These are phyloP conservation scores for Glareola pratincola DNA, from an alignment of 2,113 vertebrate genomes.

Conservation along the genomic window DNA sequence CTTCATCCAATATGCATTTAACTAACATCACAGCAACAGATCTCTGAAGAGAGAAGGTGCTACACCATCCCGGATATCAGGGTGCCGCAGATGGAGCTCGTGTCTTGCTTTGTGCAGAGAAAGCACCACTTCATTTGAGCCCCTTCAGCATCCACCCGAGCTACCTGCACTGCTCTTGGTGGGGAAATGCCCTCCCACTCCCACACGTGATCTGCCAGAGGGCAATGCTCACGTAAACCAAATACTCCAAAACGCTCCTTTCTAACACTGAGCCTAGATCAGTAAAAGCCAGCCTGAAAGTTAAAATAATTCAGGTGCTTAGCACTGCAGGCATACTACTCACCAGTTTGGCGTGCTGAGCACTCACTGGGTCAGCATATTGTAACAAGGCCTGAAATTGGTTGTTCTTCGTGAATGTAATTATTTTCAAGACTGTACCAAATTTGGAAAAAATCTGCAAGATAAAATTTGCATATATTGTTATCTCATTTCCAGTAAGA, in stretches of 20 bases:
- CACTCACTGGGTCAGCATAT: constrained; percentile 85
- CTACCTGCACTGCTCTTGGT: accelerated
- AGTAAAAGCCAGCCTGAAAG: not conserved
- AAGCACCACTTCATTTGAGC: not conserved
- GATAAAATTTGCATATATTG: not conserved
- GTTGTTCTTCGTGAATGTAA: constrained; percentile 96
- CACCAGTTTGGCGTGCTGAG: constrained; percentile 94
- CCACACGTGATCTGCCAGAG: accelerated
- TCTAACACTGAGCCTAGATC: too few relatives aligned
- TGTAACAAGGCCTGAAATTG: constrained; percentile 95
- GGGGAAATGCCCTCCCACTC: not conserved
- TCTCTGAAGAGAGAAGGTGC: not conserved
- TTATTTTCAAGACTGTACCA: constrained; percentile 92
- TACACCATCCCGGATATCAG: not conserved
- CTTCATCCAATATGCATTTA: not conserved
- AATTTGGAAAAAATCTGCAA: constrained; percentile 95
- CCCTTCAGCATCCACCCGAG: too few relatives aligned
- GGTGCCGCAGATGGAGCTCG: not conserved
- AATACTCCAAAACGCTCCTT: not conserved
- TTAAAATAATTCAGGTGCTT: not conserved
- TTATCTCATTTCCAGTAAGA: not conserved
- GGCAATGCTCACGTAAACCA: accelerated
- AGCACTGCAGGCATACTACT: constrained; percentile 12
- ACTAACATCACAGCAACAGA: not conserved
- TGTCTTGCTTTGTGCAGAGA: not conserved